Percentiles rank a stretch among this genome's conserved stretches.
phyloP scores from a whole-genome alignment of 2,797 vertebrate genomes.

The Channallabes apus region DNA sequence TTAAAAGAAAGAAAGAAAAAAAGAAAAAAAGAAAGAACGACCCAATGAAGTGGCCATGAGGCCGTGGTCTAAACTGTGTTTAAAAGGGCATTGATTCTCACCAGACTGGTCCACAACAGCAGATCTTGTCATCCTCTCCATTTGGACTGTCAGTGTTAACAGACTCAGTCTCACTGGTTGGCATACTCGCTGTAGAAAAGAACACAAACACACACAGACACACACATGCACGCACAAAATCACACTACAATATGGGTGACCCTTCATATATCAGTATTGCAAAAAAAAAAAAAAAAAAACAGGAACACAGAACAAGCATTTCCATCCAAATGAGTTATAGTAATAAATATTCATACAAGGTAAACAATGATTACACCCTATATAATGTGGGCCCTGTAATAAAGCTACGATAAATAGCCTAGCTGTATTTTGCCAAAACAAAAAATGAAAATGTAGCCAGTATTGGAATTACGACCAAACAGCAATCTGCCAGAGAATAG shows the following conservation, averaged over 20 bases:
- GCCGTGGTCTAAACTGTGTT: not conserved
- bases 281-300: not conserved
- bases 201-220: slow-evolving; percentile 48
- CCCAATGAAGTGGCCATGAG: not conserved
- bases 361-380: not conserved
- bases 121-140: slow-evolving; percentile 78
- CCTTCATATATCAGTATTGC: not conserved
- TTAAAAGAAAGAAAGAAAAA: not conserved
- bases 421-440: slow-evolving; percentile 2
- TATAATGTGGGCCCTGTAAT: not conserved
- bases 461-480: slow-evolving; percentile 11
- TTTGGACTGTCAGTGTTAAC: slow-evolving; percentile 89
- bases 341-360: not conserved
- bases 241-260: not conserved
- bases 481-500: slow-evolving; percentile 7
- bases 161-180: slow-evolving; percentile 90
- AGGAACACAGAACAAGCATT: not conserved
- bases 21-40: not conserved
- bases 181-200: slow-evolving; percentile 84
- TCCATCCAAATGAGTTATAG: not conserved
- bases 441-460: not conserved
- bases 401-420: not conserved
- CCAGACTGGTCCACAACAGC: slow-evolving; percentile 87
- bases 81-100: slow-evolving; percentile 66
- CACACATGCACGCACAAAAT: not conserved